Evolutionary conservation across 2,113 vertebrate genomes (phyloP).

Genomic region (Apus apus): DNA sequence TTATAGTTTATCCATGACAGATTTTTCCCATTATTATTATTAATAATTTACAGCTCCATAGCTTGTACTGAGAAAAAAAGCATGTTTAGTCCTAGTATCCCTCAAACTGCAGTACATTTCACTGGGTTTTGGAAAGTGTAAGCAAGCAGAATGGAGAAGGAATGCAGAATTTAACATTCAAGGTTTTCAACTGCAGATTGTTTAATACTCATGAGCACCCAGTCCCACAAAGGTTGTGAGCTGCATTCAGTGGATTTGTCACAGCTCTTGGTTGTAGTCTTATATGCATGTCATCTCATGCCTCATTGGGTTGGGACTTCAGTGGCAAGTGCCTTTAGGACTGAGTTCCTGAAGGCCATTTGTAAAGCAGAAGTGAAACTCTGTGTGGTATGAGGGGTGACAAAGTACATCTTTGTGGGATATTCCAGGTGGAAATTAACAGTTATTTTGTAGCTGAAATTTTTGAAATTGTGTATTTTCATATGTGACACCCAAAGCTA

Average conservation of each 20-base stretch:
- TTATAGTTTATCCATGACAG: conserved; percentile 23
- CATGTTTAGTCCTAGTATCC: neutral
- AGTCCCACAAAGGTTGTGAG: neutral
- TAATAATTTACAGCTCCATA: conserved; percentile 69
- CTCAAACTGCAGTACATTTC: neutral
- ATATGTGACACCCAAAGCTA: neutral
- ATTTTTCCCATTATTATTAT: conserved; percentile 71
- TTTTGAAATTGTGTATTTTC: neutral
- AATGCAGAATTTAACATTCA: neutral
- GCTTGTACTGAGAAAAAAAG: conserved; percentile 33
- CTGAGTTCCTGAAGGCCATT: neutral
- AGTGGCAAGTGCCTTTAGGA: neutral
- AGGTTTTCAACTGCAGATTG: neutral
- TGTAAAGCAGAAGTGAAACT: neutral
- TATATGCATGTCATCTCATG: neutral
- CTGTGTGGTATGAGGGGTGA: neutral
- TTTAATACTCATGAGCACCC: neutral
- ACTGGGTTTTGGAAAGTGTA: neutral
- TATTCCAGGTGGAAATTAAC: neutral
- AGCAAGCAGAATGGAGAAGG: neutral
- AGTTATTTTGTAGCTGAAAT: neutral
- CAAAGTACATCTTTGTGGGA: neutral
- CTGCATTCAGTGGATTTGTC: neutral
- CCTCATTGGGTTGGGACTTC: neutral
- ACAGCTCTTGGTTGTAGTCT: neutral